phyloP scores from a whole-genome alignment of 2,113 vertebrate genomes.

The Gallinago undulata region DNA sequence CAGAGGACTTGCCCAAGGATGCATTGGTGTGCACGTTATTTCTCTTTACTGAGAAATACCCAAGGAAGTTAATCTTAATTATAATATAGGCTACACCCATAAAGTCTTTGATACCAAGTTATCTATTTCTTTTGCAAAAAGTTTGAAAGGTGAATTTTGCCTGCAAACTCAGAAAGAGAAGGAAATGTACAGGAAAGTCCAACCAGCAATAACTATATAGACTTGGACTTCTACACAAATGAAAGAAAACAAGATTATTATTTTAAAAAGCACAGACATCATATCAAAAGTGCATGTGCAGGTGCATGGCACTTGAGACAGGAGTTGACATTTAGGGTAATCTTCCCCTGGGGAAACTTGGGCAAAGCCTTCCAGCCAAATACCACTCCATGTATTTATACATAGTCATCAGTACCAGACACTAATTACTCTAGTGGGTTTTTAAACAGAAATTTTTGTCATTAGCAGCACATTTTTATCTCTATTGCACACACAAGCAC shows the following conservation, averaged over 20 bases:
- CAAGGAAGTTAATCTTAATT: not conserved
- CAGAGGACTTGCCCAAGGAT: not conserved
- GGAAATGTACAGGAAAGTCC: not conserved
- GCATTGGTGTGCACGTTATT: not conserved
- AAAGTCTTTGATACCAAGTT: not conserved
- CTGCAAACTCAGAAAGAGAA: not conserved
- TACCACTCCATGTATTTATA: not conserved
- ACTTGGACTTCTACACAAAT: not conserved
- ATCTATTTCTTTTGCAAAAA: not conserved
- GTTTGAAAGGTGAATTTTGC: not conserved
- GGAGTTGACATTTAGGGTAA: not conserved
- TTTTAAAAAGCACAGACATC: not conserved
- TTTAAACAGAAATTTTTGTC: not conserved
- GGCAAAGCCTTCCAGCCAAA: not conserved
- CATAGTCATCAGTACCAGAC: accelerated
- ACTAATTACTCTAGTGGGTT: not conserved
- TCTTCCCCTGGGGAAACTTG: not conserved
- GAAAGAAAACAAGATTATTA: not conserved
- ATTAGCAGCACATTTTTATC: not conserved
- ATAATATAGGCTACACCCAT: not conserved
- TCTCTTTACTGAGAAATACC: not conserved
- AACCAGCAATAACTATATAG: not conserved
- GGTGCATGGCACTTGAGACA: not conserved
- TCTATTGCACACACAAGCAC: not conserved
- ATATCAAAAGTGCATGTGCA: not conserved